Evolutionary conservation across 2,888 invertebrate species (phyloP).

Genomic region (Periphyllus acericola): DNA sequence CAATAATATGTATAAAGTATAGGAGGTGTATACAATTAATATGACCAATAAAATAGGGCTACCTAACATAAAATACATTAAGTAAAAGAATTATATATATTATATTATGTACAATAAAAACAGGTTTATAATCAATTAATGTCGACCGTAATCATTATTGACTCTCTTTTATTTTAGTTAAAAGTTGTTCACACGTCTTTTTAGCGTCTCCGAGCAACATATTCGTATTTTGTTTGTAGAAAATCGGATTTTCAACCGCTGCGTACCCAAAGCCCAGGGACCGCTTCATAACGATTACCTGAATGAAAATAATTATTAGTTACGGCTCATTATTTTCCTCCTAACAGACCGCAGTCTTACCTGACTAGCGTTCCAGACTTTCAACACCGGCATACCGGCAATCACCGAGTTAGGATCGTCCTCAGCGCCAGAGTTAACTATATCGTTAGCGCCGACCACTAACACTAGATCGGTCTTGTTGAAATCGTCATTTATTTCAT

Average conservation of each 20-base stretch:
- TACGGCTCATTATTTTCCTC: no score
- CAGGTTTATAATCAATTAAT: background rate
- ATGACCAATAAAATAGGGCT: no score
- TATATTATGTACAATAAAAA: no score
- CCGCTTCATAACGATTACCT: slow-evolving; percentile 91
- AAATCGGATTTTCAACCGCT: slow-evolving; percentile 91
- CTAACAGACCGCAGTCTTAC: slow-evolving; percentile 67
- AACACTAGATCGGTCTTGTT: slow-evolving; percentile 83
- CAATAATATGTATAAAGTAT: no score
- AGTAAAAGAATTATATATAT: no score
- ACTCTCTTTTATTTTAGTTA: slow-evolving; percentile 73
- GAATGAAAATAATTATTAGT: slow-evolving; percentile 61
- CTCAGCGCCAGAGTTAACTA: slow-evolving; percentile 90
- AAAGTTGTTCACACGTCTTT: slow-evolving; percentile 86
- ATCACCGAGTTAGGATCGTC: slow-evolving; percentile 91
- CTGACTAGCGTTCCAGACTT: slow-evolving; percentile 88
- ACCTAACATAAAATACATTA: no score
- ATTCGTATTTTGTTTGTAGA: slow-evolving; percentile 87
- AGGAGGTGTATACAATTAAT: no score
- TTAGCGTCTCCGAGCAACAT: slow-evolving; percentile 92
- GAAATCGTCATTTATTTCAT: slow-evolving; percentile 90
- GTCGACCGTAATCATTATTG: background rate
- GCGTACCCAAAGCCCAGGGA: slow-evolving; percentile 90
- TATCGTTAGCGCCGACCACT: slow-evolving; percentile 90
- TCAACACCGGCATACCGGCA: slow-evolving; percentile 91